Percentiles rank a stretch among this genome's conserved stretches.
Evolutionary conservation across 2,797 vertebrate genomes (phyloP).

Genomic region (Sternotherus odoratus): DNA sequence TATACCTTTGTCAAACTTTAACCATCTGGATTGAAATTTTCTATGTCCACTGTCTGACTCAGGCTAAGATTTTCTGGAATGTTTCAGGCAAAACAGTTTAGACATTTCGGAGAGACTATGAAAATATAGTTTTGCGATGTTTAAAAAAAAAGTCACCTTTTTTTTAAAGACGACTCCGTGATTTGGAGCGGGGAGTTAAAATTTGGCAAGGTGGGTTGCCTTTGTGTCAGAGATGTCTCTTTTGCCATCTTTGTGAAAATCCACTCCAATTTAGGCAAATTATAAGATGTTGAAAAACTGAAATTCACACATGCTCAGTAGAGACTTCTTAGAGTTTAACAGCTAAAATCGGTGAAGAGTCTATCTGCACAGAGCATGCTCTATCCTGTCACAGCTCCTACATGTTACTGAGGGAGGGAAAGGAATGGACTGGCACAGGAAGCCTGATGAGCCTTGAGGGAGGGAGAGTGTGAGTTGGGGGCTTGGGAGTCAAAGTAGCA

Average conservation of each 20-base stretch:
- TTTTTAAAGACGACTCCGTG: not conserved
- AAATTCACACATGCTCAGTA: not conserved
- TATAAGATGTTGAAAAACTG: not conserved
- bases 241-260: not conserved
- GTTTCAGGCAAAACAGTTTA: not conserved
- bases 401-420: not conserved
- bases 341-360: not conserved
- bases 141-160: not conserved
- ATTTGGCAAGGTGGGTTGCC: not conserved
- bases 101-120: not conserved
- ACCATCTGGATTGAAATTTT: not conserved
- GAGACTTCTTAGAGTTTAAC: not conserved
- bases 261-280: not conserved
- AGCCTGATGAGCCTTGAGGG: not conserved
- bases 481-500: not conserved
- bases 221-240: not conserved
- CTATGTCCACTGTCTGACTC: not conserved
- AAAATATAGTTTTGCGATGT: not conserved
- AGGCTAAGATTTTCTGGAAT: not conserved
- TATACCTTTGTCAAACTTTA: not conserved
- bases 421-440: not conserved
- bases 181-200: not conserved
- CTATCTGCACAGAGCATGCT: not conserved
- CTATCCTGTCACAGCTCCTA: not conserved
- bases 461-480: not conserved